Base-by-base conservation (phyloP, 2,888 invertebrate genomes). In the Ormia ochracea region DNA sequence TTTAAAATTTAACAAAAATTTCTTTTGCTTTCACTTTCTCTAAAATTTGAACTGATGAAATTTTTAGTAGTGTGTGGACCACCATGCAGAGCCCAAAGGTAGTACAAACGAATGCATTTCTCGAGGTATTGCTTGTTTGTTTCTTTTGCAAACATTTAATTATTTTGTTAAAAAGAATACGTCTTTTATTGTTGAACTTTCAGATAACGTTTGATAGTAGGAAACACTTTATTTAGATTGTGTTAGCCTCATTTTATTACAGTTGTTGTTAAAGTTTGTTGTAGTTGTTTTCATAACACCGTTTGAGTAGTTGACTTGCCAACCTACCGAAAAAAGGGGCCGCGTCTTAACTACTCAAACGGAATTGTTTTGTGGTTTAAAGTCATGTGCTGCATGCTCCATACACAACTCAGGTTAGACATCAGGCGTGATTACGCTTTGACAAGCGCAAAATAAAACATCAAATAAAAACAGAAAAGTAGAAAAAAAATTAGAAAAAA, bases 361-460 rank as follows among this genome's bases (percentile, higher is more conserved):
- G 69, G 43, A 65, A 75, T 79, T 66, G 36, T 65, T 65, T 63
- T 78, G 56, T 17, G 63, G 43, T 70, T 70, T 65, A 59, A 58
- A 75, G 75, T 79, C 79, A 79, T 79, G 75, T 79, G 79, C 75
- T 79, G 75, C 69, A 79, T 70, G 70, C 65, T 79, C 69, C 38
- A 31, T 65, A 74, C 78, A 79, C 74, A 74, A 74, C 74, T 70
- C 78, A 70, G 78, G 78, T 79, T 79, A 79, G 78, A 79, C 79
- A 79, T 79, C 79, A 79, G 79, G 79, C 79, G 79, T 79, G 79
- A 79, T 79, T 79, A 79, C 74, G 79, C 79, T 79, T 75, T 79
- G 79, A 79, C 79, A 79, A 79, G 79, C 74, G 59, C 63, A 75
- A 75, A 79, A 79, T 79, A 79, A 79, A 79, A 79, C 79, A 79